Base-by-base conservation (phyloP, 2,113 vertebrate genomes). In the Phylloscopus whistleri region DNA sequence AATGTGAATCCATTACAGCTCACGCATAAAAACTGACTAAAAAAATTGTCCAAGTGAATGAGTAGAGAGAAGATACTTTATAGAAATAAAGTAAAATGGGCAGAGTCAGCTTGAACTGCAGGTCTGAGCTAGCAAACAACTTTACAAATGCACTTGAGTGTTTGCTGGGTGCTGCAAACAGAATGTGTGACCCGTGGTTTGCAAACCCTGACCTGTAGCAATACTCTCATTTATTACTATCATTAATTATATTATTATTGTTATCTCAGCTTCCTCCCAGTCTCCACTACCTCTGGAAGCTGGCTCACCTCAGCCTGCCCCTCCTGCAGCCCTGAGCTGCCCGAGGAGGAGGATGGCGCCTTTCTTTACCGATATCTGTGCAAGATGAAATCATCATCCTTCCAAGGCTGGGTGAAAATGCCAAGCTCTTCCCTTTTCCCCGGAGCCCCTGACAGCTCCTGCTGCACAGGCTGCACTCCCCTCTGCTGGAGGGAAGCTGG, bases 101-200 rank as follows among this genome's bases (percentile, higher is more conserved):
- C 41, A 84, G 46, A 80, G 17, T 41, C 55, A 72, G 39, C 12
- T 51, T 46, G 20, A 89, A 8, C 46, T 13, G 16, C 24, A 67
- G 30, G 28, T 74, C 62, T 85, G 53, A 81, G 18, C 37, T 15
- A 73, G 56, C 37, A 84, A 76, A 60, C 1, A 12, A 51, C 12
- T 69, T 78, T n/a, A 28, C 28, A 58, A 53, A 33, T 13, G 10
- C 12, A 9, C 60, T 70, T 58, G 53, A 56, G 72, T 4, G 16
- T 28, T 73, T 22, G 10, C 41, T 53, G 30, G 41, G 24, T 0
- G 0, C 64, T 33, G 15, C 13, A 37, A 44, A 59, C n/a, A 60
- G 72, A 92, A 49, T 59, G 19, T 0, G 30, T 8, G 28, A 41
- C 20, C 9, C 2, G 19, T 11, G 13, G 49, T 87, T 68, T 49